phyloP scores from a whole-genome alignment of 1,140 invertebrate species.

The Elymnias hypermnestra region DNA sequence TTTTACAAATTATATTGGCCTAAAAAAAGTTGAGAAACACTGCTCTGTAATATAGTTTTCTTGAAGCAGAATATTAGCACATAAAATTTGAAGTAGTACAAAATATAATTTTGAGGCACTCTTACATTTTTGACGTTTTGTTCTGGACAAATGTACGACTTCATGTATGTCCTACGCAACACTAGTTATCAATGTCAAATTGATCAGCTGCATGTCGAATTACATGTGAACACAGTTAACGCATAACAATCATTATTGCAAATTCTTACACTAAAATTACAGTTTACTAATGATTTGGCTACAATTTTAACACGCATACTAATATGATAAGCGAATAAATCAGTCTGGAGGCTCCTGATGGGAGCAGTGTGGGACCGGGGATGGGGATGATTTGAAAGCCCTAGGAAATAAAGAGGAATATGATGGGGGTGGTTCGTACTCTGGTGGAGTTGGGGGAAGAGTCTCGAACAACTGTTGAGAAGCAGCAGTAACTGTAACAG shows the following conservation, averaged over 20 bases:
- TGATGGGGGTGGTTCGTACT: constrained; percentile 61
- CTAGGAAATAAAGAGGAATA: constrained; percentile 65
- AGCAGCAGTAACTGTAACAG: constrained; percentile 51
- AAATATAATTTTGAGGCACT: no score
- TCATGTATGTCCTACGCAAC: no score
- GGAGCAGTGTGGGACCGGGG: constrained; percentile 61
- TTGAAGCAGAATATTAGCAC: no score
- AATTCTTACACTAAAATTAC: background rate
- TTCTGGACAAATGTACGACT: no score
- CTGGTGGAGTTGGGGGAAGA: constrained; percentile 44
- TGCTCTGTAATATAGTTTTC: no score
- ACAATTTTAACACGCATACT: constrained; percentile 11
- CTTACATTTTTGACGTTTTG: constrained; percentile 2
- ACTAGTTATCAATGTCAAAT: no score
- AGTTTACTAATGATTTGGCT: constrained; percentile 14
- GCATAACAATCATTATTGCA: no score
- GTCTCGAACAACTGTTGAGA: constrained; percentile 50
- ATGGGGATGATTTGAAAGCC: constrained; percentile 60
- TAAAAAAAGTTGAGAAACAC: no score
- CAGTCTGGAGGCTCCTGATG: constrained; percentile 46
- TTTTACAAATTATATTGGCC: no score
- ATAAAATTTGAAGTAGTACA: no score
- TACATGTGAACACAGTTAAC: no score
- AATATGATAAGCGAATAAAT: constrained; percentile 5
- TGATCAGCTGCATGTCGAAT: no score